These are phyloP conservation scores for Pentalonia nigronervosa DNA, from an alignment of 1,140 invertebrate genomes.

Conservation along the genomic window DNA sequence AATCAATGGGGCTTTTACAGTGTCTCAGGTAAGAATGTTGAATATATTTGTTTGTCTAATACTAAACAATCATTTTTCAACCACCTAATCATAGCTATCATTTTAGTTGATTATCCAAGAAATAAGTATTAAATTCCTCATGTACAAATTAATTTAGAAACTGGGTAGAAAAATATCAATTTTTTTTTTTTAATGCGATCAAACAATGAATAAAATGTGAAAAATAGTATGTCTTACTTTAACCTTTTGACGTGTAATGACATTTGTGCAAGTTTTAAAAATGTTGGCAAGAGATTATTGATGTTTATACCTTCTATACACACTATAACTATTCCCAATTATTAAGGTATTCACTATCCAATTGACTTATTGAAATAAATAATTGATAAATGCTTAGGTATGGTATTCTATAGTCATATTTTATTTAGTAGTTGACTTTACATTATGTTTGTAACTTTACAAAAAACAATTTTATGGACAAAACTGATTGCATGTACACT, in stretches of 20 bases:
- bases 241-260: too few species aligned
- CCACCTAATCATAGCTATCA: neutral
- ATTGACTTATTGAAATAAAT: neutral
- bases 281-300: neutral
- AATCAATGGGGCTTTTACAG: slow-evolving; percentile 72
- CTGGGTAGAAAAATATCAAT: neutral
- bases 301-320: neutral
- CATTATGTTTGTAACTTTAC: neutral
- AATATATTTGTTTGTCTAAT: neutral
- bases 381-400: neutral
- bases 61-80: neutral
- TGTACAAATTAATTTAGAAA: neutral
- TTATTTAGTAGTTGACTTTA: neutral
- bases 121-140: neutral
- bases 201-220: neutral
- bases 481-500: neutral
- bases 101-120: neutral
- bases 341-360: neutral
- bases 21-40: slow-evolving; percentile 69
- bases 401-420: neutral
- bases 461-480: neutral
- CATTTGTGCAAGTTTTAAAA: neutral
- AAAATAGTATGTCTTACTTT: too few species aligned
- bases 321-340: neutral
- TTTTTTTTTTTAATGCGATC: neutral